phyloP scores from a whole-genome alignment of 2,888 invertebrate genomes.

The Phyllotreta striolata region DNA sequence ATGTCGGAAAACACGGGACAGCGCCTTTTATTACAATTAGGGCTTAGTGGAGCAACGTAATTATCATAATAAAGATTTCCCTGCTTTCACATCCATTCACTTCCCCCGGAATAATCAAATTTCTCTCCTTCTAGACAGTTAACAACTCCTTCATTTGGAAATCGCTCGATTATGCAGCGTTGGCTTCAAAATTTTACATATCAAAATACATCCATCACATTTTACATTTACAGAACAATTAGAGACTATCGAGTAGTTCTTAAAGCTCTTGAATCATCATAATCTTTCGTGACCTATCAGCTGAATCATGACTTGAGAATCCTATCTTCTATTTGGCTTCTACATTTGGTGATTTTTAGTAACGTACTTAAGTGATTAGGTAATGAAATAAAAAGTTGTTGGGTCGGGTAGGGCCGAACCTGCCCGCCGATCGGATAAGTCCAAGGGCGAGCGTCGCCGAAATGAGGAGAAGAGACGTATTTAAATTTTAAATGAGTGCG shows the following conservation, averaged over 20 bases:
- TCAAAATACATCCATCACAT: not conserved
- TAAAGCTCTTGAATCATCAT: no score
- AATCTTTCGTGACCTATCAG: no score
- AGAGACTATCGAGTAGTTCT: no score
- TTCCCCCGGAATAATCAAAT: conserved; percentile 19
- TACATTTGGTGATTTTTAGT: no score
- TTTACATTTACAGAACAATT: no score
- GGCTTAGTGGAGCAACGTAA: conserved; percentile 17
- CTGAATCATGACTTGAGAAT: no score
- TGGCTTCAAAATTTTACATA: not conserved
- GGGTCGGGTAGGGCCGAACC: not conserved
- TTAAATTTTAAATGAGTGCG: conserved; percentile 44
- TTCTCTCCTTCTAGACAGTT: conserved; percentile 21
- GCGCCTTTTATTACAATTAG: conserved; percentile 14
- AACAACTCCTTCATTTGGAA: conserved; percentile 15
- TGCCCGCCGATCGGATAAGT: conserved; percentile 19
- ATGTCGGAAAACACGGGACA: conserved; percentile 9
- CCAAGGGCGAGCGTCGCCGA: conserved; percentile 10
- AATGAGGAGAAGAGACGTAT: conserved; percentile 32
- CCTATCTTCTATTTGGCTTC: no score
- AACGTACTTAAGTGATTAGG: no score
- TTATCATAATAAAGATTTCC: conserved; percentile 25
- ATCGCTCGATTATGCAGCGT: conserved; percentile 6
- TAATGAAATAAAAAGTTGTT: no score
- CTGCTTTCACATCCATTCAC: conserved; percentile 16